Conservation (phyloP, 2,888 invertebrate genomes). For the Argyresthia albistria region DNA sequence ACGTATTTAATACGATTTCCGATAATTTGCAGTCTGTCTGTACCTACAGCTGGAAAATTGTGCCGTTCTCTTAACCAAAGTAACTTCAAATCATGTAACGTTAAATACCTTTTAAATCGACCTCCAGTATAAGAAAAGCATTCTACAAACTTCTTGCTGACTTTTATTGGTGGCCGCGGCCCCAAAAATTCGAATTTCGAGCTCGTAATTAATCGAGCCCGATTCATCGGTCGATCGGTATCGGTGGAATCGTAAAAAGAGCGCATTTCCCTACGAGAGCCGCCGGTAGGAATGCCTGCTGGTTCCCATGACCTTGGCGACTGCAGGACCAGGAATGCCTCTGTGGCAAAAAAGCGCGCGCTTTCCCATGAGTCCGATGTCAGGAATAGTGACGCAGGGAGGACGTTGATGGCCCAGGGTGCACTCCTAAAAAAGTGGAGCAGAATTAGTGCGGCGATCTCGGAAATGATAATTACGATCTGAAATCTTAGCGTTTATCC, state of each 20-base stretch:
- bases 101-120: too few relatives aligned
- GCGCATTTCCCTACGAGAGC: conserved; percentile 47
- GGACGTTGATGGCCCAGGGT: conserved; percentile 11
- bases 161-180: too few relatives aligned
- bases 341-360: conserved; percentile 57
- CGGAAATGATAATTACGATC: neutral
- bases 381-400: conserved; percentile 31
- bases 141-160: too few relatives aligned
- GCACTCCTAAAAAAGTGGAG: neutral
- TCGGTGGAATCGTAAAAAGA: conserved; percentile 47
- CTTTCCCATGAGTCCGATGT: conserved; percentile 60
- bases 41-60: too few relatives aligned
- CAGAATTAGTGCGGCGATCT: neutral
- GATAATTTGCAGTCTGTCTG: too few relatives aligned
- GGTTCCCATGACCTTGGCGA: conserved; percentile 65
- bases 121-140: too few relatives aligned
- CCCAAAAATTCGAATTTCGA: conserved; percentile 33
- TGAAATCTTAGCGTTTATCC: neutral
- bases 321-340: conserved; percentile 35
- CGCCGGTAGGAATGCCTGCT: conserved; percentile 37
- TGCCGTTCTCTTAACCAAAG: too few relatives aligned
- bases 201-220: conserved; percentile 50
- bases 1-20: too few relatives aligned
- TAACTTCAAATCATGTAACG: too few relatives aligned
- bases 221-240: conserved; percentile 52